Evolutionary conservation across 2,797 vertebrate species (phyloP), one percentile per base, ranked within the genome.

Genomic region (Pangasius krempfi): DNA sequence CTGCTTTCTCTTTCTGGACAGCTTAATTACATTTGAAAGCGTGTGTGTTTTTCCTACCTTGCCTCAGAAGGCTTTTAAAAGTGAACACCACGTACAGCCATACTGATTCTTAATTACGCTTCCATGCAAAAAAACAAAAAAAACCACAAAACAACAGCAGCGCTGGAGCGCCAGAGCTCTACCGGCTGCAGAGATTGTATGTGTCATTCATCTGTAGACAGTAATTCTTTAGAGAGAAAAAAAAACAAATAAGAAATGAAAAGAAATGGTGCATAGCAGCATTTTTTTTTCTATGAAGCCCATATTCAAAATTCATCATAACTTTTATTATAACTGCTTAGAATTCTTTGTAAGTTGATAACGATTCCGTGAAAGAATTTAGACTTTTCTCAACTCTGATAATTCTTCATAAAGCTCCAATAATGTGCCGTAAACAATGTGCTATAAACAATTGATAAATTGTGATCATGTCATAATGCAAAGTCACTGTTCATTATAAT

Each of bases 1-100:
- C 91, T 91, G 92, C 93, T 89, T 90, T 90, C 91, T 94, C 92
- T 92, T 93, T 93, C 92, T 92, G 93, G 93, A 95, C 94, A 94
- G 91, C 94, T 94, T 95, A 95, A 96, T 96, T 95, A 95, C 92
- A 87, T 88, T 88, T 73, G 33, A 50, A 66, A 75, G 81, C 3
- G 13, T 82, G 72, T 56, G 60, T 66, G 76, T 88, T 93, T 93
- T 86, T 91, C 68, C 89, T 88, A 78, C 86, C 56, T 93, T 92
- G 86, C 81, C 91, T 87, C 87, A 47, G 79, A 89, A 89, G 86
- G 89, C 90, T 92, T 91, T 93, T 92, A 89, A 92, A 90, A 91
- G 92, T 89, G 90, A 90, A 91, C 88, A 56, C 50, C 92, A 92
- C 84, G 91, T 89, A 87, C 83, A 89, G 86, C 87, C 92, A 91